Conservation (phyloP, 2,888 invertebrate species). For the Lasioglossum morio region DNA sequence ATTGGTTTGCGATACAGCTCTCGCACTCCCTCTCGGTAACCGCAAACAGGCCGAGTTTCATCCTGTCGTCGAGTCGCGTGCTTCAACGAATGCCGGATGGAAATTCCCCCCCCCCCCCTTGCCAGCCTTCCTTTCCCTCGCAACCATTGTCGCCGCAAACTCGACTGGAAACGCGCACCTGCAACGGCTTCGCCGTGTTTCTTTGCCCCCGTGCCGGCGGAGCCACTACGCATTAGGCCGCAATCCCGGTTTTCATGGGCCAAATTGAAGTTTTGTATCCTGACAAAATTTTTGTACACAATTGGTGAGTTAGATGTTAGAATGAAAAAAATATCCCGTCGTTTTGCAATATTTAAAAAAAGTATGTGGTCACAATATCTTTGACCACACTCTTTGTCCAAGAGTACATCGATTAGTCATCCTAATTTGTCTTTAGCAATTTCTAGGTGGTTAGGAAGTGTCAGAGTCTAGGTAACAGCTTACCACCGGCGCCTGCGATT, state of each 20-base stretch:
- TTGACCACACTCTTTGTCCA: too few relatives aligned
- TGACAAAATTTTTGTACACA: too few relatives aligned
- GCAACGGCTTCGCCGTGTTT: neutral
- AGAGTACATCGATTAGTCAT: neutral
- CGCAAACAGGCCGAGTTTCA: slow-evolving; percentile 61
- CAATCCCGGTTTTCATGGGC: too few relatives aligned
- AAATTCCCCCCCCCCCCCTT: slow-evolving; percentile 60
- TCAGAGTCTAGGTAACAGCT: neutral
- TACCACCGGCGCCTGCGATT: neutral
- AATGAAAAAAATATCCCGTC: too few relatives aligned
- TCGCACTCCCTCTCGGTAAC: slow-evolving; percentile 18
- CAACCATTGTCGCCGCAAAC: slow-evolving; percentile 70
- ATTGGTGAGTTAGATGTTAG: too few relatives aligned
- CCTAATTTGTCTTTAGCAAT: neutral
- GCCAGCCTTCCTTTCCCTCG: too few relatives aligned
- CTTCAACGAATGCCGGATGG: slow-evolving; percentile 47
- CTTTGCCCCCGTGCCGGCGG: neutral
- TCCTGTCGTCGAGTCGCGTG: slow-evolving; percentile 41
- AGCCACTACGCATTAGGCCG: too few relatives aligned
- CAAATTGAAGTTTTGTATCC: too few relatives aligned
- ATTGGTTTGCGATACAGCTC: slow-evolving; percentile 37
- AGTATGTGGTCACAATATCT: neutral
- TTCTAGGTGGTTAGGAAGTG: neutral
- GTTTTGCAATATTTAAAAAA: too few relatives aligned
- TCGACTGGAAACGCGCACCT: slow-evolving; percentile 27